Base-by-base conservation (phyloP, 2,888 invertebrate genomes). In the Mesochorus sp. region DNA sequence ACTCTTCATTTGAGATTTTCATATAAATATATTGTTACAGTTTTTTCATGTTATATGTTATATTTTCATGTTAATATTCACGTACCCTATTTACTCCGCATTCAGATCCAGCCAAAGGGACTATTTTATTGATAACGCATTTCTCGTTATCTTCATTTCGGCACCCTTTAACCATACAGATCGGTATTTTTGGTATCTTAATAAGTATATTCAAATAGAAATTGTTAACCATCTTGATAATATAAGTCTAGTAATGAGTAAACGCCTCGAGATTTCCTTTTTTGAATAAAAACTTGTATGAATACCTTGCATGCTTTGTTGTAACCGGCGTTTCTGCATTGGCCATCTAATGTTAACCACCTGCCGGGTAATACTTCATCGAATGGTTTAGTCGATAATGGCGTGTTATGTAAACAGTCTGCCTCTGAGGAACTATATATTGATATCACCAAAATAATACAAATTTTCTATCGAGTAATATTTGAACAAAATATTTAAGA, bases 311-410 rank as follows among this genome's bases (percentile, higher is more conserved):
- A 39, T 10, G 3, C 10, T 8, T 42, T 70, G 3, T 24, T 24
- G 2, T 21, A 49, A 17, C 59, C 68, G 8, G 5, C n/a, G 66
- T 51, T 51, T 37, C 34, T 49, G 24, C 66, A 66, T 51, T 66
- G 66, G 24, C 51, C 62, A 24, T 66, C 53, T 17, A 66, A 26
- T 3, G 66, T 42, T 17, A 42, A 6, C 66, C 66, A 66, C 28
- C 53, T 51, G 14, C 66, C 66, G 8, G 66, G 53, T 17, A 66
- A 53, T 8, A 53, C n/a, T 19, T 66, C 5, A 2, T 49, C 28
- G 8, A 42, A 39, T 10, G 51, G 39, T 19, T 28, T 14, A 14
- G n/a, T 66, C 53, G 17, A 66, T 14, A 39, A 1, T 10, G 53
- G 66, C 28, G 39, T 5, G n/a, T 53, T 66, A n/a, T 42, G 24